Conservation (phyloP, 2,797 vertebrate species). For the Alectoris magna region DNA sequence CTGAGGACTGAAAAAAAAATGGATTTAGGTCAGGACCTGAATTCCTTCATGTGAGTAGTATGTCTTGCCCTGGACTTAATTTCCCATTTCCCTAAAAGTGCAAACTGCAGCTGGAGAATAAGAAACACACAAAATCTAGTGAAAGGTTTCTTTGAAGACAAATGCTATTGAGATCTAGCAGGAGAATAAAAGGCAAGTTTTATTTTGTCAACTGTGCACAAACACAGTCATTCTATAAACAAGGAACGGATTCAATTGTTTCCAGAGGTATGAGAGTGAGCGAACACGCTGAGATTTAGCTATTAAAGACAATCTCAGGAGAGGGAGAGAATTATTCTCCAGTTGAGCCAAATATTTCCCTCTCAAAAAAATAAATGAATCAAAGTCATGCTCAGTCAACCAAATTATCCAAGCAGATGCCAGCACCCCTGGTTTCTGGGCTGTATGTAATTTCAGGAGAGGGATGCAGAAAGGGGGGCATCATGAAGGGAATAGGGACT, state of each 20-base stretch:
- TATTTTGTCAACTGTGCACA: slow-evolving; percentile 52
- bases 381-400: slow-evolving; percentile 67
- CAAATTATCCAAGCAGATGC: slow-evolving; percentile 72
- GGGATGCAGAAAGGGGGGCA: background rate
- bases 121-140: slow-evolving; percentile 18
- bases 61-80: background rate
- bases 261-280: background rate
- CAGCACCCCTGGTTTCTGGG: slow-evolving; percentile 39
- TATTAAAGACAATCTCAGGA: slow-evolving; percentile 54
- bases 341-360: slow-evolving; percentile 68
- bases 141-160: slow-evolving; percentile 30
- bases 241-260: slow-evolving; percentile 63
- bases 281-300: background rate
- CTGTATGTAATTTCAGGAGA: slow-evolving; percentile 17
- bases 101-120: background rate
- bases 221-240: slow-evolving; percentile 53
- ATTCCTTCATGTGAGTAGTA: background rate
- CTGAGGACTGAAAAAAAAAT: slow-evolving; percentile 19
- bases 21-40: slow-evolving; percentile 24
- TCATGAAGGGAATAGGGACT: background rate
- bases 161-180: slow-evolving; percentile 13
- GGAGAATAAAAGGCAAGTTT: slow-evolving; percentile 44
- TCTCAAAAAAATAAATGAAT: slow-evolving; percentile 71
- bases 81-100: background rate
- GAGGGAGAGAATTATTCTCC: slow-evolving; percentile 61